Evolutionary conservation across 2,113 vertebrate species (phyloP).

Genomic region (Ibidorhyncha struthersii): DNA sequence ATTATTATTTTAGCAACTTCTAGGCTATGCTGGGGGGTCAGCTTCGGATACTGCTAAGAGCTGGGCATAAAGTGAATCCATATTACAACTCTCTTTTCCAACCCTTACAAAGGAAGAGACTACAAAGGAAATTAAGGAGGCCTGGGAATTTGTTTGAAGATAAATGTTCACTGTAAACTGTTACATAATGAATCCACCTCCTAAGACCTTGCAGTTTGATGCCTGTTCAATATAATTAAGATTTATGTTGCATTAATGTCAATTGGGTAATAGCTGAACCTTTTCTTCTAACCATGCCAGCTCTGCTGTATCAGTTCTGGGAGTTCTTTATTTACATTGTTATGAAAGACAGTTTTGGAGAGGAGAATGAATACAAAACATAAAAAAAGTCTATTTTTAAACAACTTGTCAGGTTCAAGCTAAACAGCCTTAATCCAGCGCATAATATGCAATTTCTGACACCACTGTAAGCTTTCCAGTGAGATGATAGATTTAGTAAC

Average conservation of each 20-base stretch:
- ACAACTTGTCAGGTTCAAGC: background rate
- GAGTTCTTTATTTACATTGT: constrained; percentile 46
- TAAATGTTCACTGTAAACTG: constrained; percentile 1
- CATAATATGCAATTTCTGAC: background rate
- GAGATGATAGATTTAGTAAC: background rate
- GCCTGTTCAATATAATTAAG: constrained; percentile 50
- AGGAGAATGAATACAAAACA: background rate
- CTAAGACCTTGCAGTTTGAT: background rate
- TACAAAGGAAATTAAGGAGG: constrained; percentile 1
- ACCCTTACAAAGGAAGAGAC: background rate
- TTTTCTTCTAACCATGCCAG: background rate
- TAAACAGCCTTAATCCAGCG: background rate
- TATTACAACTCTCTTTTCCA: background rate
- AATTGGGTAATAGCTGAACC: background rate
- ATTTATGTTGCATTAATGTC: constrained; percentile 56
- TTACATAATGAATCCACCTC: constrained; percentile 20
- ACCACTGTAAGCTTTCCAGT: background rate
- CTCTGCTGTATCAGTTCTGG: background rate
- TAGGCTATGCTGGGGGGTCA: background rate
- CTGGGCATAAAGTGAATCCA: background rate
- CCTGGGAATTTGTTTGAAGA: background rate
- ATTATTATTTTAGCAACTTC: background rate
- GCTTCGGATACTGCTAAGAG: background rate
- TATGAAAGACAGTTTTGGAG: background rate
- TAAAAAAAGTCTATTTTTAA: constrained; percentile 8